phyloP scores from a whole-genome alignment of 2,888 invertebrate species.

The Eilema depressum region DNA sequence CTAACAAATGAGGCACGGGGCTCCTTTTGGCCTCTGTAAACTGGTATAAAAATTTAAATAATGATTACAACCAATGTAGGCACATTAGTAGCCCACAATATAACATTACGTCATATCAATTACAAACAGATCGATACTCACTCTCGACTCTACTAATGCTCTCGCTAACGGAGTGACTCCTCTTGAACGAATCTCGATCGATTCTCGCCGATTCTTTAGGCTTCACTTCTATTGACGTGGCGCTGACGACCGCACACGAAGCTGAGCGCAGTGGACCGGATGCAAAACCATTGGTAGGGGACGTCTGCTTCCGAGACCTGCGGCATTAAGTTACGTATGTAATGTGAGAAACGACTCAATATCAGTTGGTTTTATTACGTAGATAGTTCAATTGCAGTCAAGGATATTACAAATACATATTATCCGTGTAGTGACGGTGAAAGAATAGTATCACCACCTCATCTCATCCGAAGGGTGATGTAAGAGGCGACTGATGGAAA shows the following conservation, averaged over 20 bases:
- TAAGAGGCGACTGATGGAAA: no score
- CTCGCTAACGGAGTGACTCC: constrained; percentile 83
- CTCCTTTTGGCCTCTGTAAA: neutral
- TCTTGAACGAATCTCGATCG: constrained; percentile 79
- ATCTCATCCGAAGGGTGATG: no score
- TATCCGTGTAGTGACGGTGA: no score
- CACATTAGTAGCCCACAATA: neutral
- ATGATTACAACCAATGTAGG: no score
- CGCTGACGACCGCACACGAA: constrained; percentile 78
- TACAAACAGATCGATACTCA: constrained; percentile 56
- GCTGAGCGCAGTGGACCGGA: constrained; percentile 80
- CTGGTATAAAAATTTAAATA: neutral
- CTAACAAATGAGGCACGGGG: neutral
- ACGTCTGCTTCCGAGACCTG: constrained; percentile 80
- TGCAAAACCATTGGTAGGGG: constrained; percentile 77
- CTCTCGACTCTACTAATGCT: constrained; percentile 79
- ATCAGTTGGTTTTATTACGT: neutral
- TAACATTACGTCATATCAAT: neutral
- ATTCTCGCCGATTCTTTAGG: constrained; percentile 60
- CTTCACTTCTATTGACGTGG: constrained; percentile 66
- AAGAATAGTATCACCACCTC: no score
- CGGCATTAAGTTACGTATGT: constrained; percentile 14
- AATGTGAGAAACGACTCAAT: constrained; percentile 8
- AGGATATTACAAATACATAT: neutral
- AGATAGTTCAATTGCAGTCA: neutral